Percentiles rank a stretch among this genome's conserved stretches.
Evolutionary conservation across 1,140 invertebrate genomes (phyloP).

Genomic region (Aleiodes sp.): DNA sequence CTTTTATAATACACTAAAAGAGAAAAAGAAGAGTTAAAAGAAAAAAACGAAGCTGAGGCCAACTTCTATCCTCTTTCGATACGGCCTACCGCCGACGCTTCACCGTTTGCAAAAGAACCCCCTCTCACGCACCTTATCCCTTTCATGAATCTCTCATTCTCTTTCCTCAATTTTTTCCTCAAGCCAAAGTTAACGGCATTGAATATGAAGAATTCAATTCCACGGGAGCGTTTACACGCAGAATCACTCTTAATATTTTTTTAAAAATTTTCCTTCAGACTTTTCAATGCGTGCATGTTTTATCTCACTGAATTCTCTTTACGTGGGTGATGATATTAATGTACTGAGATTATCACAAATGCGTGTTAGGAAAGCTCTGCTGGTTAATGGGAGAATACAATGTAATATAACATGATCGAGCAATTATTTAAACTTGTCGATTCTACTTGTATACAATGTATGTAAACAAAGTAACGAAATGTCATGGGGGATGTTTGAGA

Average conservation of each 20-base stretch:
- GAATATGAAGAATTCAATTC: slow-evolving; percentile 36
- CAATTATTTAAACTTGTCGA: too few relatives aligned
- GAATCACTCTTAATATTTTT: slow-evolving; percentile 22
- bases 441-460: too few relatives aligned
- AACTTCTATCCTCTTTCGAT: slow-evolving; percentile 28
- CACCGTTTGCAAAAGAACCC: not conserved
- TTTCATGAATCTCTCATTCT: not conserved
- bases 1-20: slow-evolving; percentile 13
- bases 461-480: too few relatives aligned
- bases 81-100: slow-evolving; percentile 37
- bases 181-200: not conserved
- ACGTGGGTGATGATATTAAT: too few relatives aligned
- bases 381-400: too few relatives aligned
- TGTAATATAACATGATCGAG: too few relatives aligned
- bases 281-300: not conserved
- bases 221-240: slow-evolving; percentile 18
- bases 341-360: too few relatives aligned
- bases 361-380: too few relatives aligned
- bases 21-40: slow-evolving; percentile 5
- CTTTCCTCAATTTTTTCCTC: too few relatives aligned
- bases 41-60: slow-evolving; percentile 11
- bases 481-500: not conserved
- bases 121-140: slow-evolving; percentile 20
- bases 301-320: too few relatives aligned
- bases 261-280: not conserved